Evolutionary conservation across 2,888 invertebrate species (phyloP), one percentile per base, ranked within the genome.

Genomic region (Tanypteryx hageni): DNA sequence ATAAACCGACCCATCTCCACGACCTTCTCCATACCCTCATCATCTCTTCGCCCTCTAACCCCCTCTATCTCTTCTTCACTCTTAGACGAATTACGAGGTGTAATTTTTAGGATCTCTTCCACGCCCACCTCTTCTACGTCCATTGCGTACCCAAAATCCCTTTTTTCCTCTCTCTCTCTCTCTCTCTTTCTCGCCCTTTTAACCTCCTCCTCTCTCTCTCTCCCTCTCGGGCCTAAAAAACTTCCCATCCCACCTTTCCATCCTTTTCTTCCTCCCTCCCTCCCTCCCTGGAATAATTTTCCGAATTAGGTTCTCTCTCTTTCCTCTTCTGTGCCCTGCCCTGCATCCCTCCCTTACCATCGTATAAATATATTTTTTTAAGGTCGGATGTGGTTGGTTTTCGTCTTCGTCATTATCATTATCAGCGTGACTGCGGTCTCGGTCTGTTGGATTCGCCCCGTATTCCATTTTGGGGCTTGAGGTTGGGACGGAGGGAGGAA

Each of bases 331-430:
- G 44, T 44, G 44, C 44, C 44, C 44, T 44, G 5, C 5, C 44
- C 44, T 44, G 5, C 5, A 1, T 44, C 44, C 44, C 44, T 44
- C 44, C 5, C 44, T 44, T 5, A 44, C 44, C 44, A n/a, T 22
- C 68, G n/a, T 68, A 18, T 22, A n/a, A 18, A 68, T 76, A 76
- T 76, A 76, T 76, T 76, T 76, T 76, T 76, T 76, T 11, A 27
- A 68, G 68, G 68, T 68, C 76, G 27, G 76, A 76, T 27, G 27
- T 76, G 76, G 76, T 68, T 68, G n/a, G 68, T 76, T 76, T 76
- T 76, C 76, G 76, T 11, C 22, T 76, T 27, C 76, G 22, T 76
- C 76, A 27, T 76, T 27, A 27, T 76, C 9, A 76, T 76, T 76
- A 76, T 76, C 76, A 18, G 18, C 76, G 27, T 76, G 76, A 22